Evolutionary conservation across 2,888 invertebrate species (phyloP).

Genomic region (Myopa testacea): DNA sequence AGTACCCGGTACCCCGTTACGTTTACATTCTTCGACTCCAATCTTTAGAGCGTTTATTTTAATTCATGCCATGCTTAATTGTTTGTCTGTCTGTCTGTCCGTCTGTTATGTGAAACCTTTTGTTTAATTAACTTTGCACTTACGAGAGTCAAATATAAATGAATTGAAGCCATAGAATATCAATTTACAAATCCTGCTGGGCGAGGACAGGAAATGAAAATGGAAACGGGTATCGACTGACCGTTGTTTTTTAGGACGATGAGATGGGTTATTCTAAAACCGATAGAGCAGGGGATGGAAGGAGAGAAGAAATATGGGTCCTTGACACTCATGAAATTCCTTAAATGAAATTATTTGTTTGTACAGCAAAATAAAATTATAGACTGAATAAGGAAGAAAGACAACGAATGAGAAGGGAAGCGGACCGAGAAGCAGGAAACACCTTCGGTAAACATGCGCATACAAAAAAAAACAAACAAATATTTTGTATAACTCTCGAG

Average conservation of each 20-base stretch:
- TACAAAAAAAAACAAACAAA: slow-evolving; percentile 12
- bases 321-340: not conserved
- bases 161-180: slow-evolving; percentile 23
- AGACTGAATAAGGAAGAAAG: not conserved
- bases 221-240: not conserved
- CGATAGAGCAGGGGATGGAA: not conserved
- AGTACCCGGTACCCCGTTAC: too few relatives aligned
- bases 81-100: not conserved
- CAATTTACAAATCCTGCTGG: slow-evolving; percentile 26
- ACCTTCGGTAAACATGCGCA: slow-evolving; percentile 35
- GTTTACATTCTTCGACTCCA: too few relatives aligned
- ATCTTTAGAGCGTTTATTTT: too few relatives aligned
- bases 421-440: slow-evolving; percentile 1
- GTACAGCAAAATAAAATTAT: slow-evolving; percentile 37
- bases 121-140: slow-evolving; percentile 24
- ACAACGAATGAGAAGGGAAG: not conserved
- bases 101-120: slow-evolving; percentile 3
- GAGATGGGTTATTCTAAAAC: not conserved
- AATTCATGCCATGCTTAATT: not conserved
- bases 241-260: not conserved
- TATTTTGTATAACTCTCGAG: slow-evolving; percentile 10
- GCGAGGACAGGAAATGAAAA: not conserved
- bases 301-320: not conserved
- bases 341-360: slow-evolving; percentile 42
- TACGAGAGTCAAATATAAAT: slow-evolving; percentile 10